These are phyloP conservation scores for Corydoras sp. DNA, from an alignment of 2,113 vertebrate genomes.

Conservation along the genomic window DNA sequence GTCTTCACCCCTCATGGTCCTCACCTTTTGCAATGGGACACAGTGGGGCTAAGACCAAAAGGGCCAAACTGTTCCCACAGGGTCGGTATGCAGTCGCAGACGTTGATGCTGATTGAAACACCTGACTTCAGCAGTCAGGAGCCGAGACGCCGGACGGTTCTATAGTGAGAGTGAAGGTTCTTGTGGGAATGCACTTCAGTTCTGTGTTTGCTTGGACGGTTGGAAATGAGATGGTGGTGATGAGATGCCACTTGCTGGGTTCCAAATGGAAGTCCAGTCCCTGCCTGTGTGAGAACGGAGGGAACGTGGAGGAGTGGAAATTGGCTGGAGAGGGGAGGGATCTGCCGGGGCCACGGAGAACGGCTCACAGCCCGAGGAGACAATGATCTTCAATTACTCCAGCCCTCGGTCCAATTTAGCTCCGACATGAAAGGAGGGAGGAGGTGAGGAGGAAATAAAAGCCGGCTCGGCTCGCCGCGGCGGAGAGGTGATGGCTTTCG, in stretches of 20 bases:
- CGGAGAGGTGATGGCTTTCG: conserved; percentile 22
- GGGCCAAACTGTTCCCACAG: no score
- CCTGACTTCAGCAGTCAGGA: no score
- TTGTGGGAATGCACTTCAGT: conserved; percentile 14
- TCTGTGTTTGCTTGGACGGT: conserved; percentile 39
- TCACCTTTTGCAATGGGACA: no score
- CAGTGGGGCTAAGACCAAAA: no score
- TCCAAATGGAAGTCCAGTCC: conserved; percentile 47
- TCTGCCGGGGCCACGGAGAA: conserved; percentile 37
- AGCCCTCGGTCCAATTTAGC: conserved; percentile 54
- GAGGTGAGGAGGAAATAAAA: conserved; percentile 3
- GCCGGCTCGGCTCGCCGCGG: conserved; percentile 45
- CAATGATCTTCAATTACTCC: conserved; percentile 56
- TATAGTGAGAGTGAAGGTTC: no score
- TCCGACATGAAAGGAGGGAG: conserved; percentile 40
- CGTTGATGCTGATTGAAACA: no score
- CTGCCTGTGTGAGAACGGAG: conserved; percentile 26
- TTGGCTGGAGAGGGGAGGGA: conserved; percentile 38
- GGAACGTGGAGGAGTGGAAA: conserved; percentile 49
- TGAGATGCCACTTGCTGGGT: conserved; percentile 47
- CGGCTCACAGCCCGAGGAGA: conserved; percentile 41
- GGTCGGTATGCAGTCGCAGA: no score
- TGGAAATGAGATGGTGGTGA: conserved; percentile 48
- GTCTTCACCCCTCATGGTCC: no score
- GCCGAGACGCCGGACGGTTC: no score